Evolutionary conservation across 2,797 vertebrate genomes (phyloP), one percentile per base, ranked within the genome.

Genomic region (Sebastes elongatus): DNA sequence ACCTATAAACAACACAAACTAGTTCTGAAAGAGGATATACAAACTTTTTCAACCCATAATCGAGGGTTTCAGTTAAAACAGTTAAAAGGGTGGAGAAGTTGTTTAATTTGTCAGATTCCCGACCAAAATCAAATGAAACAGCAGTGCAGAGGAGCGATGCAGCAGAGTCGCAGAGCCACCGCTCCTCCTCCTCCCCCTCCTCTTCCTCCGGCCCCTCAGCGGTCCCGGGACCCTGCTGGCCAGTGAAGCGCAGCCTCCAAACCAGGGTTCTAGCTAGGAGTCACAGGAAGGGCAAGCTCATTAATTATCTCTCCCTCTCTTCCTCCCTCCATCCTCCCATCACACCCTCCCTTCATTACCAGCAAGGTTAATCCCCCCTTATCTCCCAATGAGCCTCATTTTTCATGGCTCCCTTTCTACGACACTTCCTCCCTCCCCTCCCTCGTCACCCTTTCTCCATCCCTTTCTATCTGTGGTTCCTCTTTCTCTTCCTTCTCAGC

Each of bases 291-390:
- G 96, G 95, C 96, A 95, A 94, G 93, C 83, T 95, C 95, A 96
- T 97, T 98, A 98, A 98, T 98, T 97, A 97, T 94, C 89, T 82
- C 80, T 83, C 78, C 80, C 73, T 90, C 89, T 83, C 68, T 79
- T 69, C 77, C 88, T 79, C 79, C 66, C 84, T 81, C 82, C 76
- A 71, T 84, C 88, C 87, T 86, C 86, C 83, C 88, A 84, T 92
- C 90, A 91, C 91, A 86, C 85, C 92, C 90, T 88, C 94, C 95
- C 96, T 97, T 97, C 96, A 96, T 98, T 98, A 97, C 94, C 95
- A 97, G 97, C 97, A 98, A 96, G 96, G 96, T 97, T 97, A 98
- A 97, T 97, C 95, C 96, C 93, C 93, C 95, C 94, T 95, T 93
- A 92, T 96, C 94, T 94, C 95, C 91, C 94, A 82, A n/a, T 76